These are phyloP conservation scores for Bagarius yarrelli DNA, from an alignment of 2,113 vertebrate genomes.

Conservation along the genomic window DNA sequence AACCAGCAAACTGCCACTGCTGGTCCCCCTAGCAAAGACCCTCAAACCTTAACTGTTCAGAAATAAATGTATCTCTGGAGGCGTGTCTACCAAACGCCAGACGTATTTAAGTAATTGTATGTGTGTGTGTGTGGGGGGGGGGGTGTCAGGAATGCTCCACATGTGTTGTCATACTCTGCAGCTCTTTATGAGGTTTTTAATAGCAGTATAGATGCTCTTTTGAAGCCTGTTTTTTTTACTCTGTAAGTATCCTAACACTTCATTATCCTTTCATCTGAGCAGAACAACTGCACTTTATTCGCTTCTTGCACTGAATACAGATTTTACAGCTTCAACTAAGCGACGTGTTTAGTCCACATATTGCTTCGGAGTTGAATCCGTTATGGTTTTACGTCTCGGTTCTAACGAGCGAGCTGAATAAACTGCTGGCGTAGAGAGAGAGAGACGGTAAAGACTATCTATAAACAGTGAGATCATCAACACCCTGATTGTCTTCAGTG, in stretches of 20 bases:
- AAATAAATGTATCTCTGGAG: too few species aligned
- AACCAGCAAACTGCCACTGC: too few species aligned
- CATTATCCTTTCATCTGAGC: conserved; percentile 33
- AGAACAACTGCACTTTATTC: not conserved
- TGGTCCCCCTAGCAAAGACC: too few species aligned
- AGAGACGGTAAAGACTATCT: not conserved
- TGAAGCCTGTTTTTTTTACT: conserved; percentile 28
- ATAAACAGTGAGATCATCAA: not conserved
- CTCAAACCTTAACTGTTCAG: too few species aligned
- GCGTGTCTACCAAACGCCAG: too few species aligned
- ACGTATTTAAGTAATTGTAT: not conserved
- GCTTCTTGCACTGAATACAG: conserved; percentile 3
- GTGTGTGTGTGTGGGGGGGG: not conserved
- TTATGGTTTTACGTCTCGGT: not conserved
- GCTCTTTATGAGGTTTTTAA: conserved; percentile 30
- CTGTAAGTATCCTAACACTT: conserved; percentile 9
- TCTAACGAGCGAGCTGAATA: not conserved
- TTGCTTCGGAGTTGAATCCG: not conserved
- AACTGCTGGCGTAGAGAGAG: too few species aligned
- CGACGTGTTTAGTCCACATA: not conserved
- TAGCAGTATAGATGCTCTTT: conserved; percentile 12
- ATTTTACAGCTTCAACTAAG: not conserved
- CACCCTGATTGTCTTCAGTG: not conserved
- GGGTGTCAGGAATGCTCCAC: conserved; percentile 12
- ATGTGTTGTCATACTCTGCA: conserved; percentile 21